phyloP scores from a whole-genome alignment of 2,888 invertebrate genomes.

The Cerastis rubricosa region DNA sequence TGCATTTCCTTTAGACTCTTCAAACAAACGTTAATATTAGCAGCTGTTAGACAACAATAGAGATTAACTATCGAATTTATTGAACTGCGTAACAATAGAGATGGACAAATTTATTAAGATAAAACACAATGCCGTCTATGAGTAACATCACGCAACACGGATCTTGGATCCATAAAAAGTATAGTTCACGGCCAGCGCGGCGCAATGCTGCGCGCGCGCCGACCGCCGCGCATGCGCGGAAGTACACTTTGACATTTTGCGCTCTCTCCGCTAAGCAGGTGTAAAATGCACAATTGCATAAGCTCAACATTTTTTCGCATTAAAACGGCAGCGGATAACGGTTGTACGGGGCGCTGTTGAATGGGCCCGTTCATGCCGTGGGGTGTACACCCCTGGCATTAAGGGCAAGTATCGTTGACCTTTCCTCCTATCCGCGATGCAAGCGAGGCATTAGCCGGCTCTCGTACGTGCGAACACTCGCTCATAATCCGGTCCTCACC shows the following conservation, averaged over 20 bases:
- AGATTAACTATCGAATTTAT: conserved; percentile 67
- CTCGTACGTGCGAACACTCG: conserved; percentile 75
- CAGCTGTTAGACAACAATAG: conserved; percentile 63
- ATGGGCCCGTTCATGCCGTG: conserved; percentile 77
- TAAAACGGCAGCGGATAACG: conserved; percentile 79
- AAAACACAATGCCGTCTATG: conserved; percentile 76
- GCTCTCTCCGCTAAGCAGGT: conserved; percentile 81
- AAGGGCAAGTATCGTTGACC: conserved; percentile 77
- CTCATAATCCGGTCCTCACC: conserved; percentile 79
- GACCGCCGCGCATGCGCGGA: conserved; percentile 74
- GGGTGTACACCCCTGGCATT: conserved; percentile 76
- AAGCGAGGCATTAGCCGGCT: conserved; percentile 68
- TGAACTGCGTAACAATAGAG: conserved; percentile 70
- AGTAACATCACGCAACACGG: conserved; percentile 82
- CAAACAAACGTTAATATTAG: conserved; percentile 53
- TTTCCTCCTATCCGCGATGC: conserved; percentile 69
- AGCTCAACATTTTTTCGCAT: conserved; percentile 79
- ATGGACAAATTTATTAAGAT: conserved; percentile 75
- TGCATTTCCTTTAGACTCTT: conserved; percentile 48
- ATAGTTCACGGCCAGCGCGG: conserved; percentile 84
- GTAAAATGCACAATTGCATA: conserved; percentile 75
- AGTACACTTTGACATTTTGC: conserved; percentile 86
- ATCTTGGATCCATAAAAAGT: conserved; percentile 85
- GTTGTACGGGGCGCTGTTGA: conserved; percentile 74
- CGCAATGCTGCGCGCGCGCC: conserved; percentile 66